A percentile compares a stretch with the other conserved stretches of the same genome.
phyloP scores from a whole-genome alignment of 1,140 invertebrate species.

The Drosophila auraria region DNA sequence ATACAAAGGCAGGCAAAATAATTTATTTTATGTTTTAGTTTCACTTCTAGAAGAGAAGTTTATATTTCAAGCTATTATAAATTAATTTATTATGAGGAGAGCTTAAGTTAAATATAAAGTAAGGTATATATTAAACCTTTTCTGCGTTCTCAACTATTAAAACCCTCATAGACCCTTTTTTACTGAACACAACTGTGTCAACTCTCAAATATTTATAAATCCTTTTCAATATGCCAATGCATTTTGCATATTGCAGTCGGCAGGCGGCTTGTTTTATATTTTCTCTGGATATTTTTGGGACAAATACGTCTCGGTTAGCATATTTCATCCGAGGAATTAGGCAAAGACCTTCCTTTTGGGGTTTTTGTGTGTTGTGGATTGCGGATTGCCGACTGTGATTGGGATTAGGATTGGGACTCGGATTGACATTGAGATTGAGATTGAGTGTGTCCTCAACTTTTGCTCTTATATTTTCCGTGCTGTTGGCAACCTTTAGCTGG shows the following conservation, averaged over 20 bases:
- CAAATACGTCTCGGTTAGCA: slow-evolving; percentile 23
- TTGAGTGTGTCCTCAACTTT: neutral
- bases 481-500: neutral
- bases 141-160: no score
- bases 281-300: neutral
- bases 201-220: no score
- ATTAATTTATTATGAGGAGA: no score
- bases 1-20: neutral
- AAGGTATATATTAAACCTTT: no score
- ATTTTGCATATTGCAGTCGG: slow-evolving; percentile 4
- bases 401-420: slow-evolving; percentile 1
- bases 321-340: slow-evolving; percentile 29
- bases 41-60: no score
- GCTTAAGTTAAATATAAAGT: no score
- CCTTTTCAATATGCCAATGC: neutral
- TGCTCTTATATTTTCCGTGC: neutral
- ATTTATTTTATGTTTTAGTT: neutral
- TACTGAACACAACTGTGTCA: neutral
- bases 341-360: neutral
- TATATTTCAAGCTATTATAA: no score
- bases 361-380: neutral
- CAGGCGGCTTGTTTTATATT: slow-evolving; percentile 3
- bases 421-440: neutral
- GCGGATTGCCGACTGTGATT: neutral
- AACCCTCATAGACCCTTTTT: neutral